Conservation (phyloP, 2,888 invertebrate species). For the Dolichopus griseipennis region DNA sequence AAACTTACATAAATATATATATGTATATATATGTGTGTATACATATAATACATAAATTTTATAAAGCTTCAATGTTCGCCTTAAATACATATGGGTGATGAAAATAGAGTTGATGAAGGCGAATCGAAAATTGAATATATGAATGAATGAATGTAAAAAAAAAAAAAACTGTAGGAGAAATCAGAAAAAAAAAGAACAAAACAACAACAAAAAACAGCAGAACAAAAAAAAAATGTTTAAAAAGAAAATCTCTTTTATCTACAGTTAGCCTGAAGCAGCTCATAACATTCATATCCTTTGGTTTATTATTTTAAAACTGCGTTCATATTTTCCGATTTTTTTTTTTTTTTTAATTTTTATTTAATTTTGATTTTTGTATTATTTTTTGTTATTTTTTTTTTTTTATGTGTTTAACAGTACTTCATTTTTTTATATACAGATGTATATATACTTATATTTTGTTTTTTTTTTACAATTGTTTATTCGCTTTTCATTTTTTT, state of each 20-base stretch:
- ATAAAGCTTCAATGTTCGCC: not conserved
- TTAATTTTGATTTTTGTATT: not conserved
- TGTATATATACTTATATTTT: no score
- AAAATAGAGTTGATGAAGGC: not conserved
- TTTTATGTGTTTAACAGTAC: not conserved
- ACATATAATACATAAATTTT: no score
- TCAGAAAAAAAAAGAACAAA: not conserved
- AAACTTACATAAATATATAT: no score
- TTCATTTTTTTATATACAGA: no score
- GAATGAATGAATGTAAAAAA: not conserved
- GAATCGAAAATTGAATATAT: not conserved
- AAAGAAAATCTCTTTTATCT: conserved; percentile 6
- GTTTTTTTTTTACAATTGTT: no score
- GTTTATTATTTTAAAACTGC: conserved; percentile 1
- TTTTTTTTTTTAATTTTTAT: not conserved
- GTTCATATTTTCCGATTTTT: not conserved
- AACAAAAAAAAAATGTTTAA: not conserved
- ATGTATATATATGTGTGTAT: no score
- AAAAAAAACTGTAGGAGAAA: not conserved
- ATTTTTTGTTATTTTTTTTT: not conserved
- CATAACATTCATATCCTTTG: conserved; percentile 4
- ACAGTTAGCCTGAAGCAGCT: not conserved
- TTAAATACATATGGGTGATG: not conserved
- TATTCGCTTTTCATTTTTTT: not conserved
- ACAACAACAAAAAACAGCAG: not conserved